Evolutionary conservation across 2,113 vertebrate species (phyloP), one percentile per base, ranked within the genome.

Genomic region (Nothobranchius furzeri): DNA sequence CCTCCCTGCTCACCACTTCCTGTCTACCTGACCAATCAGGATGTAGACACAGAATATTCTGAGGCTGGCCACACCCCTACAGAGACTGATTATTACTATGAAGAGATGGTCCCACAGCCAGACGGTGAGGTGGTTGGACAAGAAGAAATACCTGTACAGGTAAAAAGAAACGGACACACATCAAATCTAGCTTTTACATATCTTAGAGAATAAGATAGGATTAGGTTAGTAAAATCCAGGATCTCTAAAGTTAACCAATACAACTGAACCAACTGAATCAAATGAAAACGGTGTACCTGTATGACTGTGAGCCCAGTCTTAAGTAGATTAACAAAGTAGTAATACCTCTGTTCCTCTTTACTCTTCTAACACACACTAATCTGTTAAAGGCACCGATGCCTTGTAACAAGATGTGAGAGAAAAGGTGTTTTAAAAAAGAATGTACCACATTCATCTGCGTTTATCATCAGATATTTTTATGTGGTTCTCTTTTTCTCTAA

Each of bases 81-180:
- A 87, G 92, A 92, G 89, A 85, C 82, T 68, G 90, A 93, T 85
- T 91, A 93, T 93, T 93, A 82, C 91, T 91, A 90, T 90, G 93
- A 92, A 82, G 90, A 90, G 85, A 82, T 81, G 65, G 70, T 71
- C 30, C 83, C 81, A 63, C 50, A 85, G 66, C 81, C 90, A 76
- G 91, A 92, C 49, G 90, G 86, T 91, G 90, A 93, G 86, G 79
- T 90, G 86, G 74, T 62, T 85, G 90, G 85, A 89, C 79, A 90
- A 70, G 90, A 93, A 76, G 82, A 78, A 60, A 65, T 63, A 69
- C 54, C 73, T 48, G 69, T 50, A 45, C 87, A 91, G 91, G 93
- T 94, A 30, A 30, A 30, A 92, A 93, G 7, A 40, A 40, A 40
- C 9, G 6, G 37, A 40, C 9, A 40, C 6, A 40, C 9, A 40